phyloP scores from a whole-genome alignment of 2,888 invertebrate genomes.

The Lamellibrachia columna region DNA sequence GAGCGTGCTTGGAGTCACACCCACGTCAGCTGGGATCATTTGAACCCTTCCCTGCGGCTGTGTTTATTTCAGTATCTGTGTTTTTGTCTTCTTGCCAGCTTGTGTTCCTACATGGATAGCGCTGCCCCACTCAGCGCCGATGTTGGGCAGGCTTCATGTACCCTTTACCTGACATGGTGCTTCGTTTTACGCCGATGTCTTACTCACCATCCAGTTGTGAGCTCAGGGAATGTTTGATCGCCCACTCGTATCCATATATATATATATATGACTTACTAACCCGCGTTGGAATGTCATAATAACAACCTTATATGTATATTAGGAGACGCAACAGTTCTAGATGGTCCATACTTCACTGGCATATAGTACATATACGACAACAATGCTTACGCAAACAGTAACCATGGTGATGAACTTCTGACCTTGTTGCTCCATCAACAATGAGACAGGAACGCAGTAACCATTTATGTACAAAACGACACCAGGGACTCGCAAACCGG shows the following conservation, averaged over 20 bases:
- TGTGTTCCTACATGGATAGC: background rate
- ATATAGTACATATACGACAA: background rate
- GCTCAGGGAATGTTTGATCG: background rate
- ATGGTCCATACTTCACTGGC: background rate
- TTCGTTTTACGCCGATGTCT: background rate
- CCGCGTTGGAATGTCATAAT: background rate
- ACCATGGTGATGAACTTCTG: background rate
- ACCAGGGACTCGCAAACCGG: background rate
- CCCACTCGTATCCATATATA: background rate
- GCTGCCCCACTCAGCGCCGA: background rate
- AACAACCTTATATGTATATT: background rate
- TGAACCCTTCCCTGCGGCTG: background rate
- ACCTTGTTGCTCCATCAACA: background rate
- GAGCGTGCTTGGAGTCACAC: background rate
- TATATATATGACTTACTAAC: background rate
- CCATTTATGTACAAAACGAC: background rate
- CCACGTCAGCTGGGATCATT: background rate
- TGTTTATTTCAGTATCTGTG: background rate
- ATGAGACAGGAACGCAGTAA: too few species aligned
- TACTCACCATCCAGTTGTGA: background rate
- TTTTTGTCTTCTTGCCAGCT: background rate
- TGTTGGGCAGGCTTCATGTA: background rate
- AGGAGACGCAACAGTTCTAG: background rate
- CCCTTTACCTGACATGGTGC: conserved; percentile 1
- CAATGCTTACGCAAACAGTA: background rate